Evolutionary conservation across 1,140 invertebrate species (phyloP).

Genomic region (Charaxes varanes): DNA sequence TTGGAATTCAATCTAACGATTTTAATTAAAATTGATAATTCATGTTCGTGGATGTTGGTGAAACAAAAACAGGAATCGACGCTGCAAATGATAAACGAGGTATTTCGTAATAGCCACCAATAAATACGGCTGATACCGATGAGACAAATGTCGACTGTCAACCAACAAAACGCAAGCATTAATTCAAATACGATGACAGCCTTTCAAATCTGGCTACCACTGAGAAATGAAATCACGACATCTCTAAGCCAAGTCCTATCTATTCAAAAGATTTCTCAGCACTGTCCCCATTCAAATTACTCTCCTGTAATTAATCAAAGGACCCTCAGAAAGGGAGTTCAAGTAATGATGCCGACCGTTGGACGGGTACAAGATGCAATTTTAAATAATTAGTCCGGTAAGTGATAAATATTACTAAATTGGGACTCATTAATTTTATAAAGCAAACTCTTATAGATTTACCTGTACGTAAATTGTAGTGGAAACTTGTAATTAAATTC

Average conservation of each 20-base stretch:
- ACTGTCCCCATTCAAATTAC: slow-evolving; percentile 30
- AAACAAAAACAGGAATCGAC: slow-evolving; percentile 12
- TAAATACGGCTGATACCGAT: slow-evolving; percentile 21
- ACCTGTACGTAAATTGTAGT: no score
- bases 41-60: neutral
- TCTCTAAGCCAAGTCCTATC: slow-evolving; percentile 15
- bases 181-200: slow-evolving; percentile 35
- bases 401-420: no score
- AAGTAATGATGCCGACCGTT: no score
- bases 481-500: no score
- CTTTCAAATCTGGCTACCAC: slow-evolving; percentile 20
- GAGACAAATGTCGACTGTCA: slow-evolving; percentile 31
- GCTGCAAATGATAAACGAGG: slow-evolving; percentile 25
- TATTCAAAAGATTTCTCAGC: slow-evolving; percentile 41
- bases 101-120: slow-evolving; percentile 31
- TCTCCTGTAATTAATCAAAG: slow-evolving; percentile 38
- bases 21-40: slow-evolving; percentile 19
- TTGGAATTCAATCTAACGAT: no score
- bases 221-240: slow-evolving; percentile 32
- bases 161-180: slow-evolving; percentile 34
- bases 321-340: slow-evolving; percentile 14
- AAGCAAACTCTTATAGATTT: no score
- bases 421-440: no score
- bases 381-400: no score
- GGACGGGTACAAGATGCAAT: no score